Conservation (phyloP, 2,888 invertebrate species). For the Leptinotarsa haldemani region DNA sequence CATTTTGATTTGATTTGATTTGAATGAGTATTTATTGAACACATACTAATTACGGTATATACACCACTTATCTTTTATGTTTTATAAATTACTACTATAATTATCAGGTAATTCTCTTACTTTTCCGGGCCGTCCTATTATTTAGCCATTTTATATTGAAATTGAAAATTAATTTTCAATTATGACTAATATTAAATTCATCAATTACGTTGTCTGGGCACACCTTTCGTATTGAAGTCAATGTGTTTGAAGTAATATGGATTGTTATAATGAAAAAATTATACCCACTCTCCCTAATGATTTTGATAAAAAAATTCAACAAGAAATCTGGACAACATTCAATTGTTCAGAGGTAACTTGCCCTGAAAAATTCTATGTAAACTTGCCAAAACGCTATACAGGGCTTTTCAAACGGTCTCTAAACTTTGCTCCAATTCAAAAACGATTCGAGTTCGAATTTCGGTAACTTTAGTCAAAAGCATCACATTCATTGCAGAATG, state of each 20-base stretch:
- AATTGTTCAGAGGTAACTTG: not conserved
- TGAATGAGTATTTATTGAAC: conserved; percentile 41
- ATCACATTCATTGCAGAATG: too few species aligned
- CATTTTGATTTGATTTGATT: too few species aligned
- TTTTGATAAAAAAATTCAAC: not conserved
- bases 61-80: conserved; percentile 39
- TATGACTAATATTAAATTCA: conserved; percentile 17
- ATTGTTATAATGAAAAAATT: not conserved
- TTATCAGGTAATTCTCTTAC: conserved; percentile 37
- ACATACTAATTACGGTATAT: conserved; percentile 39
- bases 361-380: not conserved
- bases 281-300: not conserved
- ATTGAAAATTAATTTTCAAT: conserved; percentile 24
- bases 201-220: conserved; percentile 13
- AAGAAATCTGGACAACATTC: not conserved
- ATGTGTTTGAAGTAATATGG: not conserved
- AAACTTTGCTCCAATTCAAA: too few species aligned
- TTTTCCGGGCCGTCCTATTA: conserved; percentile 27
- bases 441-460: too few species aligned
- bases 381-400: not conserved
- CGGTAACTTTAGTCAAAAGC: too few species aligned
- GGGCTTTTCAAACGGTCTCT: too few species aligned
- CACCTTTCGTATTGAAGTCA: conserved; percentile 17
- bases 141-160: conserved; percentile 21
- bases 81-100: conserved; percentile 44